Conservation (phyloP, 2,113 vertebrate species). For the Sphyrna mokarran region DNA sequence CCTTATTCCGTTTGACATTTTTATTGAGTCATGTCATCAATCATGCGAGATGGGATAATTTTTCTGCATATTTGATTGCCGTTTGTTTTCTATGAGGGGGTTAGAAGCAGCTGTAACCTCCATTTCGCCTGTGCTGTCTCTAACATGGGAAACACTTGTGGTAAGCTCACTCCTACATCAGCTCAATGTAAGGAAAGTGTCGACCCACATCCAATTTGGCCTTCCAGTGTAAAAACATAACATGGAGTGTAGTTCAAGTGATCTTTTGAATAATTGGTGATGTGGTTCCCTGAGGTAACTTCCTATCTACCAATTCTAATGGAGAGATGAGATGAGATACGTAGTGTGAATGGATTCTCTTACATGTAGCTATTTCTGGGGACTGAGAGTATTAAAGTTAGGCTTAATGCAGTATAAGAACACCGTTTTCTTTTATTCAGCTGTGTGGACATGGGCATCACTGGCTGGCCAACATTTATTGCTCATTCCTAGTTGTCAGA, state of each 20-base stretch:
- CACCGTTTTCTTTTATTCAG: neutral
- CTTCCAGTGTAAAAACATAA: neutral
- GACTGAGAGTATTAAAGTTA: neutral
- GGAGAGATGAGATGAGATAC: neutral
- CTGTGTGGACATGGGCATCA: too few relatives aligned
- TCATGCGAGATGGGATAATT: neutral
- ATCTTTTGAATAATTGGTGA: neutral
- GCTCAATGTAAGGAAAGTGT: neutral
- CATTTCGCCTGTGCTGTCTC: neutral
- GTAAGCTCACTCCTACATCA: neutral
- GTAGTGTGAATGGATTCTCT: neutral
- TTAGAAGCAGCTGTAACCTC: neutral
- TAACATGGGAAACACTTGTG: neutral
- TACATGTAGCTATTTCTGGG: neutral
- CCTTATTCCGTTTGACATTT: neutral
- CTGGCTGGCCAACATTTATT: too few relatives aligned
- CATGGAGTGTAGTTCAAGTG: neutral
- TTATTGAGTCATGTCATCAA: neutral
- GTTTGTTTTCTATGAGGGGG: neutral
- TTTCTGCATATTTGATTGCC: constrained; percentile 1
- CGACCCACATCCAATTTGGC: neutral
- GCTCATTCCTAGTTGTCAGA: too few relatives aligned
- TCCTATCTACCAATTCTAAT: neutral
- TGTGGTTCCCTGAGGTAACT: neutral
- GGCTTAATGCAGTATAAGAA: neutral